phyloP scores from a whole-genome alignment of 2,113 vertebrate genomes.

The Vulpes lagopus region DNA sequence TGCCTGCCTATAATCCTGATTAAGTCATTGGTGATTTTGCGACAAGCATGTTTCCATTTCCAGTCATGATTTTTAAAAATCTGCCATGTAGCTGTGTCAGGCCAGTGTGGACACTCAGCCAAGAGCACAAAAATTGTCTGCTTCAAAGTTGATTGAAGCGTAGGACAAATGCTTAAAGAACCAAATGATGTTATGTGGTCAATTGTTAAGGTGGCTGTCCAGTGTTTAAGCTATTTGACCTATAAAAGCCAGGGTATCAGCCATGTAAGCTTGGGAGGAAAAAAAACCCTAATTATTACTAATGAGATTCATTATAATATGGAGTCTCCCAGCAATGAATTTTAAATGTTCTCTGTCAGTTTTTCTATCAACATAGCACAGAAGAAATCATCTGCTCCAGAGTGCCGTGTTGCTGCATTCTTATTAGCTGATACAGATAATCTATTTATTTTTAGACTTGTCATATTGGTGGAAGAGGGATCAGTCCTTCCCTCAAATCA shows the following conservation, averaged over 20 bases:
- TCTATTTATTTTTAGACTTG: constrained; percentile 57
- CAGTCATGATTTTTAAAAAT: background rate
- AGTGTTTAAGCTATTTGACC: constrained; percentile 48
- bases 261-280: background rate
- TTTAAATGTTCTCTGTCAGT: constrained; percentile 75
- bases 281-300: constrained; percentile 69
- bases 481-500: constrained; percentile 51
- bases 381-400: constrained; percentile 67
- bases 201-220: background rate
- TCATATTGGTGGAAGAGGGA: constrained; percentile 22
- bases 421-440: constrained; percentile 76
- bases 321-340: constrained; percentile 76
- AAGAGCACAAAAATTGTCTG: background rate
- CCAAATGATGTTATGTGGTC: background rate
- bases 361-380: constrained; percentile 58
- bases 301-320: constrained; percentile 77
- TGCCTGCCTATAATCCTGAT: background rate
- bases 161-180: constrained; percentile 34
- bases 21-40: constrained; percentile 57
- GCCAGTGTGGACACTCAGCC: background rate
- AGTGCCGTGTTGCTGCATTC: constrained; percentile 68
- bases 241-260: background rate
- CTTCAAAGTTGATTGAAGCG: constrained; percentile 41
- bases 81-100: background rate
- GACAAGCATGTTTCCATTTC: constrained; percentile 13